phyloP scores from a whole-genome alignment of 2,113 vertebrate genomes.

The Syngnathoides biaculeatus region DNA sequence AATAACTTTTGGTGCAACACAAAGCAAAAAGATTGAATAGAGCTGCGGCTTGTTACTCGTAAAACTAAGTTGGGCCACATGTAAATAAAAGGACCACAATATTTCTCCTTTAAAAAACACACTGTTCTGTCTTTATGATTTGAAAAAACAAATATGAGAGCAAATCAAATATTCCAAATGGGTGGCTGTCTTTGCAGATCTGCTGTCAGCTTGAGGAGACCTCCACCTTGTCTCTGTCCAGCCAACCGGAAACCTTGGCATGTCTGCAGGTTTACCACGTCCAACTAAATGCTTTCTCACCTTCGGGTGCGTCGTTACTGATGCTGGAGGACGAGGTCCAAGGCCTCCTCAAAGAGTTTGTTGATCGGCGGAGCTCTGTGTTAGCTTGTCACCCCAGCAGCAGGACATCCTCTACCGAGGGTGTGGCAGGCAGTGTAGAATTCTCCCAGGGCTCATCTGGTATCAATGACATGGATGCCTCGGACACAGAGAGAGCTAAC shows the following conservation, averaged over 20 bases:
- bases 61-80: no score
- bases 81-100: neutral
- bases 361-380: conserved; percentile 77
- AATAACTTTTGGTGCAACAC: no score
- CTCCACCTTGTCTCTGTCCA: conserved; percentile 75
- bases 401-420: conserved; percentile 91
- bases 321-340: conserved; percentile 76
- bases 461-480: conserved; percentile 86
- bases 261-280: conserved; percentile 80
- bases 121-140: neutral
- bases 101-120: neutral
- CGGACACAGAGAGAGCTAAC: conserved; percentile 77
- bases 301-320: conserved; percentile 52
- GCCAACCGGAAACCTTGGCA: conserved; percentile 75
- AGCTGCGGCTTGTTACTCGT: no score
- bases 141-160: no score
- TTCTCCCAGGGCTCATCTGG: conserved; percentile 93
- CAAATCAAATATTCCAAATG: neutral
- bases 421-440: conserved; percentile 89
- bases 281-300: conserved; percentile 34
- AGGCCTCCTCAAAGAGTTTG: conserved; percentile 80
- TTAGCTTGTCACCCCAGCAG: conserved; percentile 80
- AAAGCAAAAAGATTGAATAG: no score
- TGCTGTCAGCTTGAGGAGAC: conserved; percentile 87
- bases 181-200: conserved; percentile 72